These are phyloP conservation scores for Drosophila nr. medialis DNA, from an alignment of 2,888 invertebrate genomes.

Conservation along the genomic window DNA sequence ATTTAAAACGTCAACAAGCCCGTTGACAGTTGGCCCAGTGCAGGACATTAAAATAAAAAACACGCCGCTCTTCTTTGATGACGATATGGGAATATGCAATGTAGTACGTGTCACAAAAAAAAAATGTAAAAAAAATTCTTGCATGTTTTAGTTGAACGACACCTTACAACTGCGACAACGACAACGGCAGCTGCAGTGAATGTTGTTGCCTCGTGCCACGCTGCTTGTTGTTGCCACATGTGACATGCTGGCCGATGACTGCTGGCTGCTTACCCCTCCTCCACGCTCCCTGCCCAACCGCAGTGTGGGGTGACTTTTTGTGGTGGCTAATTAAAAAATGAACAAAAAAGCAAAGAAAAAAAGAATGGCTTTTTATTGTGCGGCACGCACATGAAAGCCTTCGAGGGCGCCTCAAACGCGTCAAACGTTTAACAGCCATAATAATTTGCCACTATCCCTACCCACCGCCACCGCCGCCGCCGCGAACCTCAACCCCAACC, in stretches of 20 bases:
- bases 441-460: slow-evolving; percentile 37
- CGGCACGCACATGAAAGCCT: slow-evolving; percentile 48
- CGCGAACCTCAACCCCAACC: not conserved
- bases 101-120: slow-evolving; percentile 14
- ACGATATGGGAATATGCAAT: slow-evolving; percentile 17
- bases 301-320: slow-evolving; percentile 65
- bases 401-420: slow-evolving; percentile 33
- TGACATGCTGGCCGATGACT: slow-evolving; percentile 65
- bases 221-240: slow-evolving; percentile 64
- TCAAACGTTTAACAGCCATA: slow-evolving; percentile 72
- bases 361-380: slow-evolving; percentile 36
- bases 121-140: not conserved
- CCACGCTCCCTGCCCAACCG: slow-evolving; percentile 1
- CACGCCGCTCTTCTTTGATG: slow-evolving; percentile 19
- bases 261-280: slow-evolving; percentile 19
- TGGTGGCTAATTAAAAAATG: slow-evolving; percentile 76
- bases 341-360: slow-evolving; percentile 32
- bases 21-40: slow-evolving; percentile 72
- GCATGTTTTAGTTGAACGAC: slow-evolving; percentile 52
- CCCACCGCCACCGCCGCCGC: not conserved
- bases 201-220: slow-evolving; percentile 52
- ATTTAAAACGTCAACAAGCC: slow-evolving; percentile 56
- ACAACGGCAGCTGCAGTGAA: slow-evolving; percentile 42
- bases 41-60: slow-evolving; percentile 60
- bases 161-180: slow-evolving; percentile 65